Base-by-base conservation (phyloP, 2,888 invertebrate species). In the Mayetiola destructor region DNA sequence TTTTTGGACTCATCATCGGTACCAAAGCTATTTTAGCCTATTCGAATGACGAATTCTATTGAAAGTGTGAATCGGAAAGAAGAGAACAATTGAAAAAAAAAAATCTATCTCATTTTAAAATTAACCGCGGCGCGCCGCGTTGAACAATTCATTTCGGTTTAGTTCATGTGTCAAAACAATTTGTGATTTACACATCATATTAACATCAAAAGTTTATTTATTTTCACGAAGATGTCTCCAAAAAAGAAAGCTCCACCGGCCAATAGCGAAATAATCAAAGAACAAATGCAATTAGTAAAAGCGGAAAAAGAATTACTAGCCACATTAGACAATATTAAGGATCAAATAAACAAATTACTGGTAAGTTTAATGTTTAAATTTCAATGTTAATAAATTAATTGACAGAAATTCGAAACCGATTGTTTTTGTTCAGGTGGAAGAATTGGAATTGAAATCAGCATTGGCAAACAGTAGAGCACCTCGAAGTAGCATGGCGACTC, bases 331-430 rank as follows among this genome's bases (percentile, higher is more conserved):
- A 55, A 16, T 5, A 29, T 60, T 3, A 58, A 57, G 21, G 56
- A 59, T n/a, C 54, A 57, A 12, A 27, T 61, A 12, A 60, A 60
- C 53, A 52, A 37, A 14, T 37, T 61, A 16, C 53, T 59, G 42
- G 61, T 59, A 29, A 52, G n/a, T 54, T n/a, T 23, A 4, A 10
- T 37, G 29, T 20, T 37, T 16, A 14, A 10, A 9, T 10, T 9
- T 32, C 32, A 32, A 32, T 6, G 10, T 9, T 6, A 32, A 32
- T 9, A 9, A 10, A 9, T 9, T 32, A 10, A 9, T 32, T 9
- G 32, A 32, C 10, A 32, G 32, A 32, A 32, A 32, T 32, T 9
- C 10, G 32, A 32, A 32, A 32, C 10, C 10, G 10, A 9, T 6
- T 32, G 32, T 32, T 32, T 9, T 21, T 40, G n/a, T 4, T 2